Evolutionary conservation across 1,140 invertebrate species (phyloP), one percentile per base, ranked within the genome.

Genomic region (Cepaea nemoralis): DNA sequence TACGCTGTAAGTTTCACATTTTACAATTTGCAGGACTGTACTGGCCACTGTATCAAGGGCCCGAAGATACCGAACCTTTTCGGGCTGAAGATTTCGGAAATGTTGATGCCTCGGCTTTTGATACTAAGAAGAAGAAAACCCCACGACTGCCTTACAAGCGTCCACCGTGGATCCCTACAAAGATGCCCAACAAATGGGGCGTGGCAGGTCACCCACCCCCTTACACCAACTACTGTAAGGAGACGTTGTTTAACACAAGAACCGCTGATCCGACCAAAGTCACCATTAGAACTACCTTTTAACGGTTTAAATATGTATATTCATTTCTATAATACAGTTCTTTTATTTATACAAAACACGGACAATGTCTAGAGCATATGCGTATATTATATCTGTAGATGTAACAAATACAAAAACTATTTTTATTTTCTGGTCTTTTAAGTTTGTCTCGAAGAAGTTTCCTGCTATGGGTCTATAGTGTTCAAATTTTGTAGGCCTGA

Each of bases 141-240:
- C 70, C 70, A 3, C 40, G 70, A 42, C 70, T 35, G 24, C 3
- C 39, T 1, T 40, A 73, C 27, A 73, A 73, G 27, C 70, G 70
- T 2, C 70, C 70, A 27, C 70, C 70, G 2, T 73, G 70, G 70
- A 12, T 39, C 12, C 70, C 70, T 16, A 14, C 70, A 10, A 73
- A 73, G 27, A 73, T 73, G 70, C 70, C 70, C 70, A 73, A 73
- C 40, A 73, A 73, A 42, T 73, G 70, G 70, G 70, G 70, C n/a
- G 70, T 73, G 12, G 39, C 70, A 22, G 70, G 70, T 22, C 70
- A 73, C 70, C 70, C 70, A 8, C 70, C 70, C 40, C 70, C 70
- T 3, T 73, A 73, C 70, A 73, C 70, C 70, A 73, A 73, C 70
- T 73, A 73, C 70, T 73, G 70, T 40, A 73, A 42, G 70, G 70